Evolutionary conservation across 2,113 vertebrate genomes (phyloP).

Genomic region (Bubo scandiacus): DNA sequence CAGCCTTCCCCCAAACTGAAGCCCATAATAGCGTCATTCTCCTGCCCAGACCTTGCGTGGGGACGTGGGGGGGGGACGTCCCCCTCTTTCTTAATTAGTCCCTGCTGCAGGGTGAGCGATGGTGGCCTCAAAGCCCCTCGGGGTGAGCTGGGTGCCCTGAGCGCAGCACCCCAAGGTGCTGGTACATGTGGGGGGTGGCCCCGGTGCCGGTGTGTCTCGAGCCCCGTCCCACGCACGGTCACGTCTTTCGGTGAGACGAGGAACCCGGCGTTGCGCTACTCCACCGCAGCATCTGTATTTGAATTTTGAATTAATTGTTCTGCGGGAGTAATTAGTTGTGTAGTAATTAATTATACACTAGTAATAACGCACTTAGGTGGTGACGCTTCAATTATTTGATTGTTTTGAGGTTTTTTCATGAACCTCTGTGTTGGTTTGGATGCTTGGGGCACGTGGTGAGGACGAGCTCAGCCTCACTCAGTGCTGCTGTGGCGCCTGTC

Average conservation of each 20-base stretch:
- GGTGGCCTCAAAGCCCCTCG: background rate
- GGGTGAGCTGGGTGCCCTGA: background rate
- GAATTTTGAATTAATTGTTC: background rate
- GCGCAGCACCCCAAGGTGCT: background rate
- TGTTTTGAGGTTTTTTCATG: background rate
- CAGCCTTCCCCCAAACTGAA: too few species aligned
- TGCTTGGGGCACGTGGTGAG: accelerated
- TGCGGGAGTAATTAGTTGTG: background rate
- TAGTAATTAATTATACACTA: background rate
- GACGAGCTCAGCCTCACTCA: background rate
- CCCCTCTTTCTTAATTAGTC: background rate
- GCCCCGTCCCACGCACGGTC: accelerated
- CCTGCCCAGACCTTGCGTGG: background rate
- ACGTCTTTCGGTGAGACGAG: accelerated
- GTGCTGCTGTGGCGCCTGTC: background rate
- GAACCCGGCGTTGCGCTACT: background rate
- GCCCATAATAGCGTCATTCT: accelerated
- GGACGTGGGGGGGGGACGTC: background rate
- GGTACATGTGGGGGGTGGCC: background rate
- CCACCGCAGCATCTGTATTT: background rate
- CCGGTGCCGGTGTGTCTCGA: background rate
- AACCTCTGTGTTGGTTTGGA: background rate
- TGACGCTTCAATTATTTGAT: background rate
- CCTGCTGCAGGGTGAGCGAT: accelerated
- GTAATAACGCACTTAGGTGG: background rate